Evolutionary conservation across 2,113 vertebrate species (phyloP), one percentile per base, ranked within the genome.

Genomic region (Macrotus californicus): DNA sequence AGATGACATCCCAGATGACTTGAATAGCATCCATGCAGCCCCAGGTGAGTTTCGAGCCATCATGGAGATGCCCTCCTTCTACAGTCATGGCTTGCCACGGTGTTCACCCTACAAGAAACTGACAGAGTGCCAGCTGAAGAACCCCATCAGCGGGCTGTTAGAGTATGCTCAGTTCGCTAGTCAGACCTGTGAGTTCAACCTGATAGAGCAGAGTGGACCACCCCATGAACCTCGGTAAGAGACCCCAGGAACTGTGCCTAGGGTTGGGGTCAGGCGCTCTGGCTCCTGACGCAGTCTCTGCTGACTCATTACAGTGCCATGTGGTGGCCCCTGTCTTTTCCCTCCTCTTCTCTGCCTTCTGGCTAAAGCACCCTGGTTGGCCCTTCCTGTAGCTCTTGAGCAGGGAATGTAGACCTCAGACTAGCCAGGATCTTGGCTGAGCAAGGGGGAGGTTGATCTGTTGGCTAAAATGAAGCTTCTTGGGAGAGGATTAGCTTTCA

Each of bases 211-310:
- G 98, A 99, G 99, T 0, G 99, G 99, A 93, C 99, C 99, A 0
- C 99, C 99, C 3, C 99, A 99, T 0, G 99, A 99, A 76, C 99
- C 99, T 52, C 98, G 99, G 99, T 99, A 96, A 98, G 98, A 96
- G 81, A 77, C 84, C 89, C 56, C 81, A 72, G 85, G 72, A 56
- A 67, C 7, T 7, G 36, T 0, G 22, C 88, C 79, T 41, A 31
- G 52, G 72, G 77, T 48, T 81, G 94, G 95, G 91, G 66, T 85
- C 96, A 77, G 46, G 89, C 4, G 2, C 81, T 64, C 59, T 46
- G 34, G 43, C 80, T 80, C 66, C 91, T 66, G 48, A 83, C 3
- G 1, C 64, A 13, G 72, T 50, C 75, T 82, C 64, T 5, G 88
- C 88, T 36, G 46, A 48, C 54, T 67, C 11, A 2, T 22, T 36